phyloP scores from a whole-genome alignment of 2,888 invertebrate species.

The Pammene fasciana region DNA sequence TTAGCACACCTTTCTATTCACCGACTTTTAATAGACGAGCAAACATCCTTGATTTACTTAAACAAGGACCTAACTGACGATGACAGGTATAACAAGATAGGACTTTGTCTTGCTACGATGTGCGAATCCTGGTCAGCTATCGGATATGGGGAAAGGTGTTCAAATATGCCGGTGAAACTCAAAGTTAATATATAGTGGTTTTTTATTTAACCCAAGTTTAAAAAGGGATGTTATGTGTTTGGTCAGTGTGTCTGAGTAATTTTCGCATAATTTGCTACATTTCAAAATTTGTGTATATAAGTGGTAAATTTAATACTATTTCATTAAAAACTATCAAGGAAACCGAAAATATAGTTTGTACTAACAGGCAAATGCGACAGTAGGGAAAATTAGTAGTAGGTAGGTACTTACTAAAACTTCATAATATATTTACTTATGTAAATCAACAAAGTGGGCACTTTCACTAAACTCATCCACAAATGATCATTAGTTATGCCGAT shows the following conservation, averaged over 20 bases:
- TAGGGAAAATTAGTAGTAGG: no score
- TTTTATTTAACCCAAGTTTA: neutral
- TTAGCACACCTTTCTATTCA: constrained; percentile 22
- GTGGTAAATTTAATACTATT: no score
- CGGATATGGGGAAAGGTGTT: constrained; percentile 19
- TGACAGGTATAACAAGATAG: neutral
- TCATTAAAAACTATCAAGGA: no score
- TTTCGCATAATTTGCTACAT: no score
- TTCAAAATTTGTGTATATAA: no score
- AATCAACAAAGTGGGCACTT: no score
- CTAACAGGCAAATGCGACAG: no score
- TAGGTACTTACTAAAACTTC: no score
- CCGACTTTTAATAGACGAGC: constrained; percentile 9
- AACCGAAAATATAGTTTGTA: no score
- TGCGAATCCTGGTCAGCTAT: constrained; percentile 4
- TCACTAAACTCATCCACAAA: no score
- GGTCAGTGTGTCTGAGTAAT: neutral
- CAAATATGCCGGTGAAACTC: constrained; percentile 10
- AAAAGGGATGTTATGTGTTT: neutral
- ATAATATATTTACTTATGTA: no score
- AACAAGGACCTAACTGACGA: neutral
- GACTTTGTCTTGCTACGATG: neutral
- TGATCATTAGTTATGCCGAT: no score
- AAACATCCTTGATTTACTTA: neutral
- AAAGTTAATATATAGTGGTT: constrained; percentile 16